Percentiles rank a stretch among this genome's conserved stretches.
These are phyloP conservation scores for Xiphophorus couchianus DNA, from an alignment of 2,113 vertebrate genomes.

Conservation along the genomic window DNA sequence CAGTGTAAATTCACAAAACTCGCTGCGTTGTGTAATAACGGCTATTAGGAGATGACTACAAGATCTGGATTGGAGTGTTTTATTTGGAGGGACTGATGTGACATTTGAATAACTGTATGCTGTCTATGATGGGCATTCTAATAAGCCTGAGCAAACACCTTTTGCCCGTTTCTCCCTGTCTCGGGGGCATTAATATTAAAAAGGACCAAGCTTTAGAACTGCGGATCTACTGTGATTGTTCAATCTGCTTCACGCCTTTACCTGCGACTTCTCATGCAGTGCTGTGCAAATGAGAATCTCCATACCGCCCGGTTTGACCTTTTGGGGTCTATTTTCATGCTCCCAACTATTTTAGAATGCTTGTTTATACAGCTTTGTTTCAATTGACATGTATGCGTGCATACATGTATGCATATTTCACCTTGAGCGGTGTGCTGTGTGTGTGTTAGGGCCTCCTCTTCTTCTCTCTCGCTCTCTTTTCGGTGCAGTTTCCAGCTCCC, in stretches of 20 bases:
- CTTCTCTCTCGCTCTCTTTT: conserved; percentile 63
- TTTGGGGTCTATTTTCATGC: conserved; percentile 70
- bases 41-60: conserved; percentile 72
- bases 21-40: conserved; percentile 65
- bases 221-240: conserved; percentile 50
- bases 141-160: conserved; percentile 74
- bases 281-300: conserved; percentile 73
- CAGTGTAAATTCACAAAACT: conserved; percentile 50
- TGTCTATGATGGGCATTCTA: conserved; percentile 74
- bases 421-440: conserved; percentile 32
- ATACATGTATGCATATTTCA: conserved; percentile 81
- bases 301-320: conserved; percentile 70
- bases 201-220: conserved; percentile 67
- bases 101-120: conserved; percentile 76
- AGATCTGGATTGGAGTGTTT: conserved; percentile 71
- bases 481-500: conserved; percentile 78
- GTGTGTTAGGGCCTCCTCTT: conserved; percentile 25
- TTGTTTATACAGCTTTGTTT: conserved; percentile 78
- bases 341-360: conserved; percentile 71
- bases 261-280: conserved; percentile 53
- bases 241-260: conserved; percentile 50
- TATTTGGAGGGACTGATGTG: conserved; percentile 75
- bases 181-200: conserved; percentile 76
- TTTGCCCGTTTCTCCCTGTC: conserved; percentile 47
- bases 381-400: conserved; percentile 64